These are phyloP conservation scores for Tanytarsus gracilentus DNA, from an alignment of 2,888 invertebrate species.

Conservation along the genomic window DNA sequence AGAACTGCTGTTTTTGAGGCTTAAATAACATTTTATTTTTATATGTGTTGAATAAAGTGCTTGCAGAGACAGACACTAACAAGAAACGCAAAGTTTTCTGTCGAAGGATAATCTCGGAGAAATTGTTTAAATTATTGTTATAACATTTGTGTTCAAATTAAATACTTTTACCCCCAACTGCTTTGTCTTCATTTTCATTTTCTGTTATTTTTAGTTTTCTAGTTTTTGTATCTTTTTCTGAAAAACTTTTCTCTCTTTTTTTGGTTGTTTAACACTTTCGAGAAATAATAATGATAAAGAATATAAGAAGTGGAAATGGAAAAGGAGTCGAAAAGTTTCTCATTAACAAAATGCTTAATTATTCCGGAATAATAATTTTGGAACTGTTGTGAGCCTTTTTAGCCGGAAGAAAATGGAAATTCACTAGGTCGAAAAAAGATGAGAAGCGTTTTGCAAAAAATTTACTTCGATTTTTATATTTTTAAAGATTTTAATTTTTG, in stretches of 20 bases:
- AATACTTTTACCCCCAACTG: too few species aligned
- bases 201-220: too few species aligned
- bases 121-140: conserved; percentile 29
- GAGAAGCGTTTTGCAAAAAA: too few species aligned
- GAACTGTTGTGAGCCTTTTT: too few species aligned
- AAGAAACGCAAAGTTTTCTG: not conserved
- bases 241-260: conserved; percentile 3
- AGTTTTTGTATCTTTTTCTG: not conserved
- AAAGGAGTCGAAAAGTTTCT: conserved; percentile 16
- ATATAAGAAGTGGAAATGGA: not conserved
- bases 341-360: conserved; percentile 27
- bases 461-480: too few species aligned
- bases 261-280: too few species aligned
- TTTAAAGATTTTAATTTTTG: too few species aligned
- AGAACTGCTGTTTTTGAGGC: not conserved
- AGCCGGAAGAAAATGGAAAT: too few species aligned
- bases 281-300: conserved; percentile 4
- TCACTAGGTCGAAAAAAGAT: too few species aligned
- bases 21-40: too few species aligned
- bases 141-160: conserved; percentile 27
- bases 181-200: too few species aligned
- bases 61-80: not conserved
- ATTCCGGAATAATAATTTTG: conserved; percentile 18
- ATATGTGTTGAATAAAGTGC: too few species aligned
- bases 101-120: conserved; percentile 23